Base-by-base conservation (phyloP, 2,888 invertebrate genomes). In the Clistopyga incitator region DNA sequence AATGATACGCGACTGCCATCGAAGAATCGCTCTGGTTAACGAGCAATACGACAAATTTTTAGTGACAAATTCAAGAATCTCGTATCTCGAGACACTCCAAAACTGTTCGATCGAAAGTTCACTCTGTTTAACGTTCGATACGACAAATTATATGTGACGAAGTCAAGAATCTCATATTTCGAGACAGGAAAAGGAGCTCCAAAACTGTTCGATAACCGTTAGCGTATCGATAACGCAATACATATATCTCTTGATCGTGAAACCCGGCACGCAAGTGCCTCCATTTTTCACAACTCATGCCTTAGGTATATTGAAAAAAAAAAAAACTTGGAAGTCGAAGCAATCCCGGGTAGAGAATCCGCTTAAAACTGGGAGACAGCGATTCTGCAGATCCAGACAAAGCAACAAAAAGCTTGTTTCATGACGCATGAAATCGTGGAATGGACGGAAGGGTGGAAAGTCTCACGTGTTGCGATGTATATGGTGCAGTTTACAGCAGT, bases 361-460 rank as follows among this genome's bases (percentile, higher is more conserved):
- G 18, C n/a, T 71, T 18, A 38, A n/a, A 56, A 68, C 45, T 18
- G 1, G 18, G 64, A 54, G 45, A 52, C 52, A 61, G 25, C 71
- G 65, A 52, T 50, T 54, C 64, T 25, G 64, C 45, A 15, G 18
- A 75, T 64, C 45, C 52, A 70, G 45, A 81, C 54, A 71, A 72
- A 71, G 25, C 25, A 47, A 8, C 34, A 42, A 59, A 10, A 54
- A 74, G 67, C 34, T 29, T 50, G 56, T 65, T 77, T 77, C 71
- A 71, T 71, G 77, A 50, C 71, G 65, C 81, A 77, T 77, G 59
- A 77, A 81, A 81, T 71, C 54, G 67, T 13, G 47, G 50, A 47
- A 77, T 34, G 18, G 70, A 81, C 70, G 50, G 65, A 54, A 67
- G 65, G 45, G 42, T 70, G 42, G 52, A 75, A 64, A 71, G 47